Evolutionary conservation across 2,888 invertebrate genomes (phyloP).

Genomic region (Nephrotoma appendiculata): DNA sequence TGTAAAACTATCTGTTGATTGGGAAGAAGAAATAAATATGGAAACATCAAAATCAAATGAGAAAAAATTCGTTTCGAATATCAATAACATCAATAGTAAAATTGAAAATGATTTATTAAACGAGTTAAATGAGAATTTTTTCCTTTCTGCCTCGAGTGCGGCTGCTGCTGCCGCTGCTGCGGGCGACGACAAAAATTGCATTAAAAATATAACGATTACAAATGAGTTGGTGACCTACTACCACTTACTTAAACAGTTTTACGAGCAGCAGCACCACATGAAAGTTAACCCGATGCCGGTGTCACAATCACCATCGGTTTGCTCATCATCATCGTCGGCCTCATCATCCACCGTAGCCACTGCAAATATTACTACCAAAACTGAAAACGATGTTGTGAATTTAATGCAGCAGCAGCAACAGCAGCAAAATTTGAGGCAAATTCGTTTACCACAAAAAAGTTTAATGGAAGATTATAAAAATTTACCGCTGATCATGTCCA

Average conservation of each 20-base stretch:
- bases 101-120: background rate
- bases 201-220: conserved; percentile 5
- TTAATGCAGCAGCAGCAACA: background rate
- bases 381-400: background rate
- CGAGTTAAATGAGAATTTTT: background rate
- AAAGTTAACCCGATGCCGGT: background rate
- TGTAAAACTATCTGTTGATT: conserved; percentile 1
- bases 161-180: background rate
- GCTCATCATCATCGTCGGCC: background rate
- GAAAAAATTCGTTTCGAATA: background rate
- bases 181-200: background rate
- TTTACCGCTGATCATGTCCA: background rate
- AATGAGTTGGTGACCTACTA: conserved; percentile 10
- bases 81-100: background rate
- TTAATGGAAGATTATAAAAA: background rate
- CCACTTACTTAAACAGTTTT: conserved; percentile 6
- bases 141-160: background rate
- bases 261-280: background rate
- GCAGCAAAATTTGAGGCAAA: background rate
- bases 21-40: conserved; percentile 7
- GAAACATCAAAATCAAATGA: background rate
- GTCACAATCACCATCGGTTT: background rate
- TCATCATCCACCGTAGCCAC: background rate
- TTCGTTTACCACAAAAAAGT: background rate
- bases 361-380: background rate